Evolutionary conservation across 2,797 vertebrate species (phyloP), one percentile per base, ranked within the genome.

Genomic region (Peromyscus attwateri): DNA sequence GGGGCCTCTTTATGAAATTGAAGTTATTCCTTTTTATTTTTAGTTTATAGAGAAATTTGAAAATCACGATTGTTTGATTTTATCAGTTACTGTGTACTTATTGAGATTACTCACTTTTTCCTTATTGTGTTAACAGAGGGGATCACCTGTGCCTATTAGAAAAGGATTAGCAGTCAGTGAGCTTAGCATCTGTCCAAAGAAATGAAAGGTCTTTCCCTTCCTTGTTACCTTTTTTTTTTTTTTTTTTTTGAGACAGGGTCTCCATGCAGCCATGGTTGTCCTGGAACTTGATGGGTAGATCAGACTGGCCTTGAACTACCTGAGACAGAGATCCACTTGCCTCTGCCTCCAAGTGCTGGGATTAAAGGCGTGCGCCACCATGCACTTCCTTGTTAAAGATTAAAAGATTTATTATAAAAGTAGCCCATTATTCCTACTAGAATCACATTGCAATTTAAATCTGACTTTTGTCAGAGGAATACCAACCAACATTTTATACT

Each of bases 401-500:
- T 89, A 96, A 97, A 95, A 97, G 81, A n/a, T n/a, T n/a, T n/a
- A n/a, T n/a, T n/a, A n/a, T n/a, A n/a, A n/a, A n/a, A n/a, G n/a
- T n/a, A 97, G 73, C 12, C 80, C 12, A 49, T 95, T 68, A 31
- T 97, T 96, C 62, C 57, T 92, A 40, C 57, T 94, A 89, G 79
- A 94, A 81, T 16, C 64, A 92, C 46, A 76, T 40, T 95, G 64
- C 46, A 96, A 93, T 93, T 89, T 97, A 94, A 97, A 87, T 37
- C 21, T 80, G 13, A 46, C 73, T 94, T 97, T 94, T 95, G 79
- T 94, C 95, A 80, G 46, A 89, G 79, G 55, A 95, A 91, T 46
- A 97, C 73, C 83, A 92, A 96, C 81, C 75, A 92, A 62, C 52
- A 93, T 89, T 95, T 95, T 96, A 92, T 95, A 92, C 2, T 97